A percentile compares a stretch with the other conserved stretches of the same genome.
phyloP scores from a whole-genome alignment of 2,113 vertebrate species.

The Cynocephalus volans region DNA sequence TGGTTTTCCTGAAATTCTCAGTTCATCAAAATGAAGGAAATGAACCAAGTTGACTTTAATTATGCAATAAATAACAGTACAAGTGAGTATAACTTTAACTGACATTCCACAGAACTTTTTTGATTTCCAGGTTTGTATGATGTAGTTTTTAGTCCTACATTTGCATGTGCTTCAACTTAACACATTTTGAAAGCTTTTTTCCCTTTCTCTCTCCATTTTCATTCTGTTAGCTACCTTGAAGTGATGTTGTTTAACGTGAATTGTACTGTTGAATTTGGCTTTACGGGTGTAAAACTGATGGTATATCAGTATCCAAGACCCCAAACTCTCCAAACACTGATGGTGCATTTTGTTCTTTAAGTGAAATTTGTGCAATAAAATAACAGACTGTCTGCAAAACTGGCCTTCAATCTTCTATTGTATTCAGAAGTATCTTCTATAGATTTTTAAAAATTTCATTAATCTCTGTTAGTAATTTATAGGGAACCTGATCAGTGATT shows the following conservation, averaged over 20 bases:
- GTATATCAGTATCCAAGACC: slow-evolving; percentile 81
- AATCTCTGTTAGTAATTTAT: slow-evolving; percentile 30
- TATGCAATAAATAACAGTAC: slow-evolving; percentile 83
- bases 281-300: slow-evolving; percentile 75
- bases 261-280: slow-evolving; percentile 83
- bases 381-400: slow-evolving; percentile 88
- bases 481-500: background rate
- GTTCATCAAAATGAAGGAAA: slow-evolving; percentile 91
- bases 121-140: slow-evolving; percentile 84
- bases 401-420: slow-evolving; percentile 69
- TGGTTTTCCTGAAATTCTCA: slow-evolving; percentile 84
- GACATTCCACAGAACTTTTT: slow-evolving; percentile 58
- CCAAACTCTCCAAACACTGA: slow-evolving; percentile 87
- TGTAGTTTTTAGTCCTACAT: slow-evolving; percentile 81
- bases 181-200: slow-evolving; percentile 68
- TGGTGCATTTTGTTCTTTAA: slow-evolving; percentile 89
- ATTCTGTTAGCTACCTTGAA: slow-evolving; percentile 78
- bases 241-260: slow-evolving; percentile 80
- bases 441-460: background rate
- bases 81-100: slow-evolving; percentile 83
- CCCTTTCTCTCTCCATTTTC: slow-evolving; percentile 78
- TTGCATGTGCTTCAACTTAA: slow-evolving; percentile 81
- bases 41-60: slow-evolving; percentile 85
- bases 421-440: slow-evolving; percentile 42
- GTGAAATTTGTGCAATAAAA: slow-evolving; percentile 90